These are phyloP conservation scores for Oncorhynchus keta DNA, from an alignment of 2,113 vertebrate species.

Conservation along the genomic window DNA sequence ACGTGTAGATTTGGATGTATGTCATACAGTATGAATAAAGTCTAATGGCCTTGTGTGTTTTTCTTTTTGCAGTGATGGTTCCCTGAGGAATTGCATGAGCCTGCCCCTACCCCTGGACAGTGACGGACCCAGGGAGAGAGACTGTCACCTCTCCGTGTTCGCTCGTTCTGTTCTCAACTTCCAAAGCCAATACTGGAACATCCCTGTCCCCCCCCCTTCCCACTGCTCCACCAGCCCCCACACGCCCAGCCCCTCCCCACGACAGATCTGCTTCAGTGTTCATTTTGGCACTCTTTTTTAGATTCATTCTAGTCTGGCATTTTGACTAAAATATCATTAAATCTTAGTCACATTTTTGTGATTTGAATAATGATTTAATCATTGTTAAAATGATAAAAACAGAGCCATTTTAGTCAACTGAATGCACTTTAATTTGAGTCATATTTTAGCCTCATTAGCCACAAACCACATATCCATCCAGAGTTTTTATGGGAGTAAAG, in stretches of 20 bases:
- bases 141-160: conserved; percentile 27
- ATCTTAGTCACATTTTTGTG: too few relatives aligned
- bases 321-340: too few relatives aligned
- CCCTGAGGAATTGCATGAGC: conserved; percentile 73
- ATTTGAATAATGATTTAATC: too few relatives aligned
- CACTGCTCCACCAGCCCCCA: not conserved
- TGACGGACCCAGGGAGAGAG: conserved; percentile 23
- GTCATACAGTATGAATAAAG: not conserved
- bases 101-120: conserved; percentile 54
- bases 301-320: too few relatives aligned
- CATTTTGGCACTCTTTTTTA: too few relatives aligned
- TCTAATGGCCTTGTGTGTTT: not conserved
- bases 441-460: too few relatives aligned
- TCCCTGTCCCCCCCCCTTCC: conserved; percentile 12
- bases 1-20: not conserved
- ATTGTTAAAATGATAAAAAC: too few relatives aligned
- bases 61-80: conserved; percentile 30
- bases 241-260: conserved; percentile 23
- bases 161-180: conserved; percentile 69
- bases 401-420: too few relatives aligned
- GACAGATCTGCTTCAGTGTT: conserved; percentile 60
- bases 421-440: too few relatives aligned
- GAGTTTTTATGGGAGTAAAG: too few relatives aligned
- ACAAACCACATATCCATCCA: too few relatives aligned
- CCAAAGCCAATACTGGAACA: conserved; percentile 74